These are phyloP conservation scores for Uromys caudimaculatus DNA, from an alignment of 2,797 vertebrate genomes.

Conservation along the genomic window DNA sequence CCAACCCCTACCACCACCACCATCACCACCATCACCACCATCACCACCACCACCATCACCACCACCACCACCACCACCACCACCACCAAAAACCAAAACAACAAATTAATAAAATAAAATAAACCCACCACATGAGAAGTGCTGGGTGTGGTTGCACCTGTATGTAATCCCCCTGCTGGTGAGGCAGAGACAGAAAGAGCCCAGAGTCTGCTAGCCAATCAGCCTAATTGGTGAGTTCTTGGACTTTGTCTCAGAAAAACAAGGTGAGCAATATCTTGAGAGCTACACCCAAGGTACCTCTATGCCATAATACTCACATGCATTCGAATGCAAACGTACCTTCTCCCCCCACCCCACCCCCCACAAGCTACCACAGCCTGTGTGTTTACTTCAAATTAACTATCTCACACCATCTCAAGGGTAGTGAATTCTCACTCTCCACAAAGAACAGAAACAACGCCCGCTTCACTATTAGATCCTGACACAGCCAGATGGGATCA, in stretches of 20 bases:
- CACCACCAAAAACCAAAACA: not conserved
- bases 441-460: not conserved
- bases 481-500: not conserved
- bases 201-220: not conserved
- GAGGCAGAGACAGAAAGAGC: not conserved
- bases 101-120: not conserved
- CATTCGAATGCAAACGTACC: not conserved
- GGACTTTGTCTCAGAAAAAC: not conserved
- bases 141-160: not conserved
- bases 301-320: not conserved
- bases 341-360: accelerated
- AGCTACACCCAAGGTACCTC: not conserved
- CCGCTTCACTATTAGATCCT: not conserved
- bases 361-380: not conserved
- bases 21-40: too few relatives aligned
- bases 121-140: not conserved
- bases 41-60: too few relatives aligned
- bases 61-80: not conserved
- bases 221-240: not conserved
- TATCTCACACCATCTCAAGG: not conserved
- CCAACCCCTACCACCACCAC: too few relatives aligned
- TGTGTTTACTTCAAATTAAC: not conserved
- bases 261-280: not conserved
- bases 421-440: not conserved
- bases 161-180: not conserved